Base-by-base conservation (phyloP, 1,140 invertebrate genomes). In the Acromyrmex echinatior region DNA sequence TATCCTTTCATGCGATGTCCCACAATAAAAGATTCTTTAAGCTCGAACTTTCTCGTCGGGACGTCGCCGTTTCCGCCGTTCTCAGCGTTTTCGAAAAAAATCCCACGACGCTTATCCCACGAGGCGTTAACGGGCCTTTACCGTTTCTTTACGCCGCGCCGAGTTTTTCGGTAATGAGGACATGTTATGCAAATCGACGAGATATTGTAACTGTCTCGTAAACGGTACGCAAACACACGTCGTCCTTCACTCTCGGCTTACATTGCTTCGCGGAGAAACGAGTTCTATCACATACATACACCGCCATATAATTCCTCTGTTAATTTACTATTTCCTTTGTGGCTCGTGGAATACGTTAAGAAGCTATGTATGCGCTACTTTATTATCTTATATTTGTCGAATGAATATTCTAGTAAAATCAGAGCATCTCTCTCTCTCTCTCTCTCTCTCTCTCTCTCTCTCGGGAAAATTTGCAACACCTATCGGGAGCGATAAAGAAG, bases 131-230 rank as follows among this genome's bases (percentile, higher is more conserved):
- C 28, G 53, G 51, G 56, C 25, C 70, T 78, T 88, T 73, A 63
- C 79, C 84, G 88, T 89, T 90, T 58, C 70, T 56, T 63, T 53
- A 12, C 21, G 21, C 21, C 10, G 25, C 18, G 28, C 14, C 68
- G 56, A 28, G 18, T 80, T 81, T 45, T 68, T 89, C 85, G 16
- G 81, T 90, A 88, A 90, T 70, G 87, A 91, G 82, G 78, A 90
- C 86, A 71, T 86, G 86, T 91, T 91, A 91, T 91, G 89, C 89
- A 90, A 90, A 91, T 91, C 25, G 1, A 0, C 25, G 14, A 58
- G 49, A 87, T 85, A 90, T 63, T 87, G 79, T 87, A 63, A 45
- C 71, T 63, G 49, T 35, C 77, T 25, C 49, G 68, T 35, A 39
- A 74, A 74, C 80, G 53, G 68, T 82, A 62, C 80, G 68, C 56